These are phyloP conservation scores for Mobula hypostoma DNA, from an alignment of 2,113 vertebrate species.

Conservation along the genomic window DNA sequence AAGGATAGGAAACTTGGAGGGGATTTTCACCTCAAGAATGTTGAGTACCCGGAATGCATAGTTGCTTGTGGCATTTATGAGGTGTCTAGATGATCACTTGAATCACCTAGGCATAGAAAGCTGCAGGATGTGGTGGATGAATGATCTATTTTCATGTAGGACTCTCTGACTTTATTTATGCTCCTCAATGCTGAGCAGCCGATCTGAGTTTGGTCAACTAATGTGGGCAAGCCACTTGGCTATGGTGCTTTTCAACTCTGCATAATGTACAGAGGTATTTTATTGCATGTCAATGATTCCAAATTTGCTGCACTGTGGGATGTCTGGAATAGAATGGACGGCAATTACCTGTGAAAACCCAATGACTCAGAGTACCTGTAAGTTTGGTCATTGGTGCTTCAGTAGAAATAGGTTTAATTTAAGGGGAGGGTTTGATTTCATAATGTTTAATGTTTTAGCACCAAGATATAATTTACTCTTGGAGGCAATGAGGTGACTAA, in stretches of 20 bases:
- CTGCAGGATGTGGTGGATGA: no score
- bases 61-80: no score
- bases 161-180: no score
- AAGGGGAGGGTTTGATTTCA: constrained; percentile 10
- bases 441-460: neutral
- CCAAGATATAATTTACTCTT: constrained; percentile 8
- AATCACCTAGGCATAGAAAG: no score
- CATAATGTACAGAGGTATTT: neutral
- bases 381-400: neutral
- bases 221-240: neutral
- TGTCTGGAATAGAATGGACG: neutral
- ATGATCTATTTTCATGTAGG: no score
- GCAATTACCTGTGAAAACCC: neutral
- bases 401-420: neutral
- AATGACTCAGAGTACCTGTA: neutral
- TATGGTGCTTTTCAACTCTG: neutral
- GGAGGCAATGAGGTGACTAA: neutral
- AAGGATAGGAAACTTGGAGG: no score
- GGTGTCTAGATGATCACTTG: no score
- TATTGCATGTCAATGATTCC: neutral
- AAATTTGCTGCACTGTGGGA: neutral
- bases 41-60: no score
- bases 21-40: no score
- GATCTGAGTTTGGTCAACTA: neutral
- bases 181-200: neutral